Base-by-base conservation (phyloP, 2,888 invertebrate genomes). In the Heliconius charithonia region DNA sequence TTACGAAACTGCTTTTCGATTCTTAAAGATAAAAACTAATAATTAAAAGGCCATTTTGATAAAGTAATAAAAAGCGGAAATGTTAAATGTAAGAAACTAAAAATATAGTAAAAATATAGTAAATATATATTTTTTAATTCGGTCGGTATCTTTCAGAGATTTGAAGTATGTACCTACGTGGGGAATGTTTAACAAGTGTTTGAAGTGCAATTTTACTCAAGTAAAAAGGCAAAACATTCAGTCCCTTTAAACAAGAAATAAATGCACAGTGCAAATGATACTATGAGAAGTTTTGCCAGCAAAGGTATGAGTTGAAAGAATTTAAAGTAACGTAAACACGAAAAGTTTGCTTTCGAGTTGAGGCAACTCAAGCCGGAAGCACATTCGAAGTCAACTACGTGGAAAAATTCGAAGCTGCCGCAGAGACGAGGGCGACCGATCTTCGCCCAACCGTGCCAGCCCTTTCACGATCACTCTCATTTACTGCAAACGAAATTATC, bases 301-400 rank as follows among this genome's bases (percentile, higher is more conserved):
- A 90, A 91, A 91, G 90, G 88, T 91, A 88, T 90, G 89, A 91
- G 91, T 89, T 89, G 90, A 91, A 92, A 93, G 89, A 92, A 91
- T 92, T 93, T 92, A 90, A 92, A 93, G 92, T 91, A 91, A 93
- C 91, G 91, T 92, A 93, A 93, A 92, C 93, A 93, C 89, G 93
- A 92, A 92, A 92, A 92, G 91, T 93, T 93, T 92, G 93, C 93
- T 92, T 92, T 92, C 90, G 89, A 93, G 92, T 92, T 92, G 89
- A 89, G 86, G 91, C 89, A 92, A 90, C 93, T 92, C 90, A 87
- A 92, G 92, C 89, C 87, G 90, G 93, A 90, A 92, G 89, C 91
- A 92, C 91, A 93, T 94, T 95, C 92, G 91, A 89, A 92, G 88
- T 94, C 94, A 94, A 93, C 93, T 94, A 92, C 89, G 87, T 93